Percentiles rank a stretch among this genome's conserved stretches.
These are phyloP conservation scores for Unio delphinus DNA, from an alignment of 2,888 invertebrate species.

Conservation along the genomic window DNA sequence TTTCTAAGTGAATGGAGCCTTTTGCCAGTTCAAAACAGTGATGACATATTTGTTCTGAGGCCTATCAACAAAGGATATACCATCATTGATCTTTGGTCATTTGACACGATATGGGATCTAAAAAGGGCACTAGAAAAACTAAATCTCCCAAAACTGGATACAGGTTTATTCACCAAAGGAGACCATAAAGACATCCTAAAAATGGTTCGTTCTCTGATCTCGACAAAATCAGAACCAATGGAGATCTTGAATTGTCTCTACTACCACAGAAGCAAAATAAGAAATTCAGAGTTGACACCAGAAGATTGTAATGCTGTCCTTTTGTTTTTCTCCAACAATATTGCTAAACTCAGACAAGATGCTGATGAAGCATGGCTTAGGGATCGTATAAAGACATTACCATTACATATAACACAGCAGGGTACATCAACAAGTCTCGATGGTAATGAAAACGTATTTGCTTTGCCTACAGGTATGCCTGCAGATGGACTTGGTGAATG, in stretches of 20 bases:
- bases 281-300: background rate
- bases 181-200: too few species aligned
- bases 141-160: too few species aligned
- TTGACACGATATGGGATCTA: too few species aligned
- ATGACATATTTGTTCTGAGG: background rate
- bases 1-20: constrained; percentile 5
- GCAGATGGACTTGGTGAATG: constrained; percentile 19
- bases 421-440: constrained; percentile 2
- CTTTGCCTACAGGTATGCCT: constrained; percentile 24
- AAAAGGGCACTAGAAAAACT: too few species aligned
- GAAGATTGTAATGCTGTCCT: constrained; percentile 3
- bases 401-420: constrained; percentile 10
- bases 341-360: background rate
- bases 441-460: constrained; percentile 3
- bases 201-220: background rate
- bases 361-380: background rate
- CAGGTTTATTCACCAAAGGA: too few species aligned
- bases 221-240: constrained; percentile 3
- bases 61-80: too few species aligned
- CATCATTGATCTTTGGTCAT: too few species aligned
- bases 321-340: background rate
- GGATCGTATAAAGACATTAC: constrained; percentile 3
- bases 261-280: background rate
- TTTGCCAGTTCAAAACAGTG: background rate
- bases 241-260: constrained; percentile 4